Percentiles rank a stretch among this genome's conserved stretches.
phyloP scores from a whole-genome alignment of 2,113 vertebrate species.

The Steatornis caripensis region DNA sequence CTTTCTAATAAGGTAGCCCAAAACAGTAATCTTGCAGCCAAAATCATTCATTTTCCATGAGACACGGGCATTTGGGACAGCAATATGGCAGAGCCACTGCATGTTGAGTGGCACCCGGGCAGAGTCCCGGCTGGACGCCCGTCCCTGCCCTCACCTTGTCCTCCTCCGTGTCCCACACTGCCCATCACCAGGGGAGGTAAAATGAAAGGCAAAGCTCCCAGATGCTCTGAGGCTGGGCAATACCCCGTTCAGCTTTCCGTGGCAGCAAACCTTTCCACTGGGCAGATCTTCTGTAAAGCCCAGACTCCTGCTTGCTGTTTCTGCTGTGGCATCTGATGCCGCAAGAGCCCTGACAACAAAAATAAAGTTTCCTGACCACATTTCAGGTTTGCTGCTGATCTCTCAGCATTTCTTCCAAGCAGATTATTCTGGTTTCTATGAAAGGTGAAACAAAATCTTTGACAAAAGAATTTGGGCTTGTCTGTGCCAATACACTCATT shows the following conservation, averaged over 20 bases:
- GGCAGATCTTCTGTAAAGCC: fast-evolving
- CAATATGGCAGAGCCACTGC: neutral
- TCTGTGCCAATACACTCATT: neutral
- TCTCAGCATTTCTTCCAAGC: neutral
- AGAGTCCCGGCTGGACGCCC: neutral
- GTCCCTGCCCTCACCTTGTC: neutral
- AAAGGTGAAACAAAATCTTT: neutral
- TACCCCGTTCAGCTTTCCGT: neutral
- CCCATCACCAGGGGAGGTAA: neutral
- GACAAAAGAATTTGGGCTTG: neutral
- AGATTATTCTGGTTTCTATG: neutral
- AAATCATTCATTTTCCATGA: neutral
- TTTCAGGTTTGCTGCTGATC: neutral
- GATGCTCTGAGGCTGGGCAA: fast-evolving
- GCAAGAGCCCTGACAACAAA: neutral
- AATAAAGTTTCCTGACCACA: neutral
- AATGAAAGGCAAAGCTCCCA: neutral
- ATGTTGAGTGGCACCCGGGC: no score
- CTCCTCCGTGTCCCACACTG: fast-evolving
- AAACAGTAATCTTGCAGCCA: neutral
- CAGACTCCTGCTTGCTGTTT: neutral
- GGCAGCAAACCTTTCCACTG: neutral
- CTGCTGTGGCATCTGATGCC: neutral
- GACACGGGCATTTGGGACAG: neutral
- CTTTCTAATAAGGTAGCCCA: neutral